phyloP scores from a whole-genome alignment of 1,140 invertebrate genomes.

The Orussus abietinus region DNA sequence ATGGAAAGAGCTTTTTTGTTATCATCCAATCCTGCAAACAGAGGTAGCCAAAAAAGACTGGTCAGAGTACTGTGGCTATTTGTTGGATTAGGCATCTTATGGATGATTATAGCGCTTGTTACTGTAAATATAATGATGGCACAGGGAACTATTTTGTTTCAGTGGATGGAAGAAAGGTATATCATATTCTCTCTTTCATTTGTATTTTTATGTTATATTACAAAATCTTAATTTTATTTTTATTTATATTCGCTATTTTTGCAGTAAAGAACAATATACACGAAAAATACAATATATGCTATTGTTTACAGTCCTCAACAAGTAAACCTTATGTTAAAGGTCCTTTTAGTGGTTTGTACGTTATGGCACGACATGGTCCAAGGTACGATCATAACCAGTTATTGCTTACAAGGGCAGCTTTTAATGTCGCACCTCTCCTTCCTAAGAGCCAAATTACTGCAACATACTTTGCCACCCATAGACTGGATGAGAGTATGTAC shows the following conservation, averaged over 20 bases:
- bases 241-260: conserved; percentile 1
- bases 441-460: conserved; percentile 65
- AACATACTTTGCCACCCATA: conserved; percentile 64
- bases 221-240: not conserved
- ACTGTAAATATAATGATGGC: conserved; percentile 65
- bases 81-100: conserved; percentile 62
- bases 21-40: conserved; percentile 63
- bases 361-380: conserved; percentile 74
- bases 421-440: conserved; percentile 68
- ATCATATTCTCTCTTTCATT: conserved; percentile 20
- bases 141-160: conserved; percentile 60
- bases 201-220: conserved; percentile 11
- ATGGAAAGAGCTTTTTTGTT: conserved; percentile 79
- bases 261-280: no score
- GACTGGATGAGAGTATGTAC: conserved; percentile 72
- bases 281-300: no score
- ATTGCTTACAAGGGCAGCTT: conserved; percentile 75
- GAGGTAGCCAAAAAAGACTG: conserved; percentile 63
- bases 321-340: conserved; percentile 54
- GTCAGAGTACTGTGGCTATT: conserved; percentile 69
- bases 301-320: conserved; percentile 51
- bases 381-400: conserved; percentile 73
- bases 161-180: conserved; percentile 56
- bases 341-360: conserved; percentile 64
- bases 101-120: conserved; percentile 64